phyloP scores from a whole-genome alignment of 2,888 invertebrate species.

The Steromphala cineraria region DNA sequence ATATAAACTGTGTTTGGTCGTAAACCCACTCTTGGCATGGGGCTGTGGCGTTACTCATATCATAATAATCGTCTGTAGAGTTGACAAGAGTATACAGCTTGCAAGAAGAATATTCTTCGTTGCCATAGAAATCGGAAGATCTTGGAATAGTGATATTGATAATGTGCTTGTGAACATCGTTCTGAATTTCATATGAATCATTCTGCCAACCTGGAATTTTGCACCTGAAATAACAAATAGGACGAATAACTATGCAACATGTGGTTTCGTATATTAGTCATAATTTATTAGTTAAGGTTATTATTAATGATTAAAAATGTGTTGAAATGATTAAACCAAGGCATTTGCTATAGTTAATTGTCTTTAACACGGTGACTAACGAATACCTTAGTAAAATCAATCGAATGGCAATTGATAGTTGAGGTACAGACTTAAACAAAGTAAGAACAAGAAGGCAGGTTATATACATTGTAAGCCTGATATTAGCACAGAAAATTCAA shows the following conservation, averaged over 20 bases:
- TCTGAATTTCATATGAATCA: conserved; percentile 44
- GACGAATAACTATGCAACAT: background rate
- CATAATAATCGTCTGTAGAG: background rate
- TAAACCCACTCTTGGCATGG: conserved; percentile 42
- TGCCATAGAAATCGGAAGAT: background rate
- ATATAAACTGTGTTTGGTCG: conserved; percentile 38
- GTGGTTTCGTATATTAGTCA: too few species aligned
- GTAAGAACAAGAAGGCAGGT: too few species aligned
- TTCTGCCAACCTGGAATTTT: conserved; percentile 34
- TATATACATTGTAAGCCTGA: too few species aligned
- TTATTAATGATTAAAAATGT: too few species aligned
- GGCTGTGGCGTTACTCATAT: background rate
- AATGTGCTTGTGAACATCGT: conserved; percentile 28
- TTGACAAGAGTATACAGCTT: background rate
- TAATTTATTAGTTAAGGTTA: too few species aligned
- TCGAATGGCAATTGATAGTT: too few species aligned
- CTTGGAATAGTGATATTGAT: conserved; percentile 34
- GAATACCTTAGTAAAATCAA: too few species aligned
- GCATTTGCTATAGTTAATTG: too few species aligned
- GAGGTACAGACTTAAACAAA: too few species aligned
- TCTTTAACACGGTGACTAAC: too few species aligned
- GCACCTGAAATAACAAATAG: conserved; percentile 31
- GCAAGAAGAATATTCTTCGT: background rate
- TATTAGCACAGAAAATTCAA: too few species aligned
- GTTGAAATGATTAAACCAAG: too few species aligned